Evolutionary conservation across 1,140 invertebrate genomes (phyloP).

Genomic region (Saccostrea echinata): DNA sequence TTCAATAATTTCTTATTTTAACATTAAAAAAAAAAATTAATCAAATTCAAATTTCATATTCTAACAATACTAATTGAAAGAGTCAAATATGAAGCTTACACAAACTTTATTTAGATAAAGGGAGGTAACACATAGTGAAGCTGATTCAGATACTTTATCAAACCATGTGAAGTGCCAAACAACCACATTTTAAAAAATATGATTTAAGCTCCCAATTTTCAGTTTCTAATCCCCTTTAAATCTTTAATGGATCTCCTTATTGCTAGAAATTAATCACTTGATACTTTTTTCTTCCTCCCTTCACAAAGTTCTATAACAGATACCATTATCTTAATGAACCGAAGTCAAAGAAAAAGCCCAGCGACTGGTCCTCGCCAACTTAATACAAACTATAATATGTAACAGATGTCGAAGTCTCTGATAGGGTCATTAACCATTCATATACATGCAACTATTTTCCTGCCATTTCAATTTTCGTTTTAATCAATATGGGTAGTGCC

Average conservation of each 20-base stretch:
- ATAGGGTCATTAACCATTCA: conserved; percentile 56
- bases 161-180: neutral
- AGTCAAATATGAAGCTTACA: too few species aligned
- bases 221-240: conserved; percentile 10
- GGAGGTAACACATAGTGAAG: neutral
- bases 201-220: conserved; percentile 16
- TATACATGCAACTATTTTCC: conserved; percentile 46
- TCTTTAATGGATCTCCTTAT: conserved; percentile 10
- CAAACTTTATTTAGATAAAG: neutral
- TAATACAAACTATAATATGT: conserved; percentile 51
- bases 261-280: conserved; percentile 20
- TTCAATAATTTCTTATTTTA: neutral
- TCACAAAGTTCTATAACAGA: conserved; percentile 50
- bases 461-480: conserved; percentile 60
- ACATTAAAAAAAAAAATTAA: neutral
- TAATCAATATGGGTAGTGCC: conserved; percentile 58
- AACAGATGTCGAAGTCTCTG: conserved; percentile 54
- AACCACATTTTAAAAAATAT: neutral
- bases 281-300: conserved; percentile 20
- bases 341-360: conserved; percentile 42
- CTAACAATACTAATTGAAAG: too few species aligned
- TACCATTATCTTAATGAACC: conserved; percentile 60
- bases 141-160: neutral
- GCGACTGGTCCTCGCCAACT: conserved; percentile 25
- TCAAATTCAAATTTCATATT: neutral